phyloP scores from a whole-genome alignment of 2,113 vertebrate genomes.

The Crypturellus undulatus region DNA sequence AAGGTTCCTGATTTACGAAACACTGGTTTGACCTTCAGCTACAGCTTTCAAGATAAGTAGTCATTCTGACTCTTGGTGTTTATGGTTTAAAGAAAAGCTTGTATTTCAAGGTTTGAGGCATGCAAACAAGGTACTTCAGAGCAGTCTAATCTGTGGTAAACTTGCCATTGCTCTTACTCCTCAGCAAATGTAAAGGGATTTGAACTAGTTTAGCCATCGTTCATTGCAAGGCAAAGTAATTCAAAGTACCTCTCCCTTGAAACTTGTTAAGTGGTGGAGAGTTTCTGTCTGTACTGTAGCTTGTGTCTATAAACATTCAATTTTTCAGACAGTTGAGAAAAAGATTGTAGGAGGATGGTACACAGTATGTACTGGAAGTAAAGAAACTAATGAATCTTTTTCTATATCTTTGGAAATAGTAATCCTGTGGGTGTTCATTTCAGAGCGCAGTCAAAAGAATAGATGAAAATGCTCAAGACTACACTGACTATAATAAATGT shows the following conservation, averaged over 20 bases:
- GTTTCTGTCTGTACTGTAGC: not conserved
- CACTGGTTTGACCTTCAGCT: not conserved
- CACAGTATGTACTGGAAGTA: not conserved
- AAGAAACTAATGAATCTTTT: not conserved
- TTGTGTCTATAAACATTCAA: not conserved
- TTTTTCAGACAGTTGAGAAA: not conserved
- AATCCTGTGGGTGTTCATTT: not conserved
- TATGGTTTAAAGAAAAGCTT: conserved; percentile 24
- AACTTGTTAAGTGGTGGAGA: not conserved
- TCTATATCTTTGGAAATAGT: conserved; percentile 4
- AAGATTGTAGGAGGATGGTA: not conserved
- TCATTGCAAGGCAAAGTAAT: not conserved
- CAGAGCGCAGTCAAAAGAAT: not conserved
- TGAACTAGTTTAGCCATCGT: not conserved
- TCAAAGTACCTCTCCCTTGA: not conserved
- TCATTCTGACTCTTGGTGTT: not conserved
- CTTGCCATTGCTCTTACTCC: not conserved
- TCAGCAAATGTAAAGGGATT: not conserved
- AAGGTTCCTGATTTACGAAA: not conserved
- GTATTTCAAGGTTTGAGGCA: not conserved
- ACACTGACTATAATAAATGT: not conserved
- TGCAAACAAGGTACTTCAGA: not conserved
- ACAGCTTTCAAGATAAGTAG: not conserved
- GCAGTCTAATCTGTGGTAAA: not conserved
- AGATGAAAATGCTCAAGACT: not conserved